Base-by-base conservation (phyloP, 1,140 invertebrate genomes). In the Ladona fulva region DNA sequence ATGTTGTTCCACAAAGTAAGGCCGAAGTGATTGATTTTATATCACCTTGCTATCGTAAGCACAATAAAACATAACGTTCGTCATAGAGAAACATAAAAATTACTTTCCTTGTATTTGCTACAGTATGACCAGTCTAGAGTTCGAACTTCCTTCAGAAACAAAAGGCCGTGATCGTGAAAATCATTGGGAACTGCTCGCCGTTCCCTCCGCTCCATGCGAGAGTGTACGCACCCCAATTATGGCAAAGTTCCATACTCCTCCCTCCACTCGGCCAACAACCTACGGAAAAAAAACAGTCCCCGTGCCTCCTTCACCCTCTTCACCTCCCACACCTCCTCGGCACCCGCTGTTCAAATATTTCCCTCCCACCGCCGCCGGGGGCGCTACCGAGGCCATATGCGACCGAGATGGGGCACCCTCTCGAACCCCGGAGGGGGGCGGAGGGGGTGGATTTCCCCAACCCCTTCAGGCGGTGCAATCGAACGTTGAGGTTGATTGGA, bases 311-410 rank as follows among this genome's bases (percentile, higher is more conserved):
- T 22, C 59, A 74, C 74, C 22, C 74, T n/a, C 74, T 74, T 74
- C 24, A 8, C 24, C 74, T 25, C 29, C 24, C 24, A n/a, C 74
- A 22, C 37, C 74, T 25, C 25, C 52, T 25, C 59, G 42, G 19
- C 29, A 25, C 76, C 66, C 77, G 37, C 73, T 75, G 74, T 78
- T 74, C 73, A 44, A 78, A 44, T 75, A 74, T 78, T 44, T 78
- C 77, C 77, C 76, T 42, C 19, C 75, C 75, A 19, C 25, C 75
- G 22, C 37, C 76, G 22, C 19, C 22, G 22, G 42, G n/a, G 22
- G 76, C 37, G 11, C 44, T 5, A 19, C 25, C 8, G 75, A 24
- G 75, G 74, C 42, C 73, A 73, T 44, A 74, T 42, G 66, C 37
- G 25, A 24, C 77, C 44, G 44, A 74, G 77, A 78, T 24, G 77